Conservation (phyloP, 2,888 invertebrate species). For the Cheilosia soror region DNA sequence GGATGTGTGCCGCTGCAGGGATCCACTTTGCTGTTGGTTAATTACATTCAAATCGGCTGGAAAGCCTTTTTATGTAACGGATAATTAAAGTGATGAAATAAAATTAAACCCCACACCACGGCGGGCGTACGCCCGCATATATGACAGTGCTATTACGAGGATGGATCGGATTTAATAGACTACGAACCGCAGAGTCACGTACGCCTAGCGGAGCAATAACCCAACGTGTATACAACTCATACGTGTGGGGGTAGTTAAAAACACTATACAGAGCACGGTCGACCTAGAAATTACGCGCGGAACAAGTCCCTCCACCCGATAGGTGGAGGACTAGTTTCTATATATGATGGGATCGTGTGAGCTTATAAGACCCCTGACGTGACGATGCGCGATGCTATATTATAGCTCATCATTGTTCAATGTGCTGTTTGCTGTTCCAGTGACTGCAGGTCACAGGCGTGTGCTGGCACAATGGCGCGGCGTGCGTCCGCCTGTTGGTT, state of each 20-base stretch:
- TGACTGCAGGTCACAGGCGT: slow-evolving; percentile 38
- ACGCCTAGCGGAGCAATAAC: slow-evolving; percentile 49
- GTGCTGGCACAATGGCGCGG: slow-evolving; percentile 10
- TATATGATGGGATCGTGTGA: slow-evolving; percentile 5
- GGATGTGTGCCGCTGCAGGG: not conserved
- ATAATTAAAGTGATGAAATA: slow-evolving; percentile 65
- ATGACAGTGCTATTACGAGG: slow-evolving; percentile 33
- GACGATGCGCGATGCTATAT: too few species aligned
- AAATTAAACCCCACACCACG: slow-evolving; percentile 51
- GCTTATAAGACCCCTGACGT: too few species aligned
- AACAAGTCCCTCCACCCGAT: not conserved
- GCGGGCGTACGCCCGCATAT: not conserved
- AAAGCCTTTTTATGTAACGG: slow-evolving; percentile 59
- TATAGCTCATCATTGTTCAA: too few species aligned
- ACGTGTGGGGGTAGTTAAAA: slow-evolving; percentile 31
- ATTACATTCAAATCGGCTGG: slow-evolving; percentile 52
- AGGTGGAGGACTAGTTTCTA: not conserved
- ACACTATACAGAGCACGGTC: slow-evolving; percentile 6
- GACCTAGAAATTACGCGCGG: slow-evolving; percentile 36
- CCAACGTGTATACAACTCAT: slow-evolving; percentile 24
- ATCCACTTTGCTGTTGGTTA: slow-evolving; percentile 17
- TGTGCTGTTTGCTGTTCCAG: slow-evolving; percentile 51
- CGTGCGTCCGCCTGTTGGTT: not conserved
- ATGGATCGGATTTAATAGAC: slow-evolving; percentile 60
- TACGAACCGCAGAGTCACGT: slow-evolving; percentile 50